A percentile compares a stretch with the other conserved stretches of the same genome.
These are phyloP conservation scores for Enteromius unitaeniatus DNA, from an alignment of 2,797 vertebrate species.

Conservation along the genomic window DNA sequence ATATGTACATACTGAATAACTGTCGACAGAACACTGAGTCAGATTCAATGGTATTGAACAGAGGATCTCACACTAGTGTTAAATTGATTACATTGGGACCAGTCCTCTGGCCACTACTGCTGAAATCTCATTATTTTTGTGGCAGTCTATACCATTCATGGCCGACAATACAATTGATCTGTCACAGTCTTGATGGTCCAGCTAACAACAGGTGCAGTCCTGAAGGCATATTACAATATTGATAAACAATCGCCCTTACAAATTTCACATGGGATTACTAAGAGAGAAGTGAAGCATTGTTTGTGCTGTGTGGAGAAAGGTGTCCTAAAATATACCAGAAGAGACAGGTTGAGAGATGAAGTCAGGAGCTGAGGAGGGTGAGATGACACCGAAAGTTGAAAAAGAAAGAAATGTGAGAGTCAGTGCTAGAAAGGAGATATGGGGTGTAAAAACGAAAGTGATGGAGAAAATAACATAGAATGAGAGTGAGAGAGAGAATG, in stretches of 20 bases:
- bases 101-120: slow-evolving; percentile 23
- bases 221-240: slow-evolving; percentile 39
- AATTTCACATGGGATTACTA: slow-evolving; percentile 2
- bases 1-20: background rate
- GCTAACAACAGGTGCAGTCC: slow-evolving; percentile 33
- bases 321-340: background rate
- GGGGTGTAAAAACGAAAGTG: slow-evolving; percentile 23
- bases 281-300: slow-evolving; percentile 1
- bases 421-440: background rate
- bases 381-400: background rate
- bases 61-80: background rate
- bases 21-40: background rate
- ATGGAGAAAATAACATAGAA: background rate
- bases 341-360: background rate
- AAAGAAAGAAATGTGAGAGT: background rate
- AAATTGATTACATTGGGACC: background rate
- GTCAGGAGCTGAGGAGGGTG: background rate
- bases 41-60: background rate
- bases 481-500: background rate
- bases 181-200: background rate
- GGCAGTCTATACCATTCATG: slow-evolving; percentile 7
- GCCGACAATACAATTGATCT: slow-evolving; percentile 48
- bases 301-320: background rate
- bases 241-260: slow-evolving; percentile 28
- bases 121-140: slow-evolving; percentile 28